phyloP scores from a whole-genome alignment of 2,113 vertebrate genomes.

The Aythya baeri region DNA sequence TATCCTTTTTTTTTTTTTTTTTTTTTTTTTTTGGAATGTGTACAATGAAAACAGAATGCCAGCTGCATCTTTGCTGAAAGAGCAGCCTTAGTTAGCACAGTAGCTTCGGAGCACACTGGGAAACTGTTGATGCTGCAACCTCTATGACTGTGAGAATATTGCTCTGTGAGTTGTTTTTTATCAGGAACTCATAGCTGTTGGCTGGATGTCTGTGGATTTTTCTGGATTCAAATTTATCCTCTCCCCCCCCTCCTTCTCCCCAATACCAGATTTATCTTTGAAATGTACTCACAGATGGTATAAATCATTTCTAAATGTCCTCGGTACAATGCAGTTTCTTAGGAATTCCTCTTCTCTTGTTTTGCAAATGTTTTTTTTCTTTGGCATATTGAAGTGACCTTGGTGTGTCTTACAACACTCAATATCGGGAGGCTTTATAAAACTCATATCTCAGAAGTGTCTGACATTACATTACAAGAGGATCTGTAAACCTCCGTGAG shows the following conservation, averaged over 20 bases:
- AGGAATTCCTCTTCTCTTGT: conserved; percentile 69
- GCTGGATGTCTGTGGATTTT: conserved; percentile 71
- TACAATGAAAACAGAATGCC: conserved; percentile 44
- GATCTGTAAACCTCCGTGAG: conserved; percentile 81
- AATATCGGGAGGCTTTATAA: conserved; percentile 78
- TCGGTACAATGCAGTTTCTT: conserved; percentile 54
- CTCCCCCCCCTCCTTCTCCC: not conserved
- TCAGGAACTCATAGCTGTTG: conserved; percentile 72
- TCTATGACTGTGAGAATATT: conserved; percentile 71
- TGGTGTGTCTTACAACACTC: conserved; percentile 82
- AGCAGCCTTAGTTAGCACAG: conserved; percentile 66
- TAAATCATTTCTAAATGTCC: conserved; percentile 70
- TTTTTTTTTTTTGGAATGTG: conserved; percentile 54
- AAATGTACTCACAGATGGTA: conserved; percentile 68
- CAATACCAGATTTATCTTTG: conserved; percentile 69
- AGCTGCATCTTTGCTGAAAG: conserved; percentile 73
- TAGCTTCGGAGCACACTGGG: conserved; percentile 60
- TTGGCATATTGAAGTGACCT: conserved; percentile 78
- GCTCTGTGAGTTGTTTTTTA: conserved; percentile 69
- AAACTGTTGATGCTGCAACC: conserved; percentile 72
- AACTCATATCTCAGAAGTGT: conserved; percentile 86
- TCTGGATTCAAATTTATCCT: conserved; percentile 68
- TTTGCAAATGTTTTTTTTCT: conserved; percentile 56
- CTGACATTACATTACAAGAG: conserved; percentile 87
- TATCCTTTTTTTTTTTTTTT: conserved; percentile 41